Evolutionary conservation across 2,888 invertebrate genomes (phyloP), one percentile per base, ranked within the genome.

Genomic region (Aspidiotus rigidus): DNA sequence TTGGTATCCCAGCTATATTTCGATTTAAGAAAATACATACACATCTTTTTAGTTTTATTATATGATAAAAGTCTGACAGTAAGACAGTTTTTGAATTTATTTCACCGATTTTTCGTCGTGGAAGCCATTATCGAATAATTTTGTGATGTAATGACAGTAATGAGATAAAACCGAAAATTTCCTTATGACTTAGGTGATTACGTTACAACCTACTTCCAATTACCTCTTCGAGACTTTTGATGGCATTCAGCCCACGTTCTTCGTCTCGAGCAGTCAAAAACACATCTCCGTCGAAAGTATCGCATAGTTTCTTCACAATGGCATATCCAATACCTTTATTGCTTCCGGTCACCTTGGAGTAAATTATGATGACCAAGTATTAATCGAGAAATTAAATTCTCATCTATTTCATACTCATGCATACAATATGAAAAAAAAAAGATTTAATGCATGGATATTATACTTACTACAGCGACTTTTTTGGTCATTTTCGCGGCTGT

Each of bases 291-390:
- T 85, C 76, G 76, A 83, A 89, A 76, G 82, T 81, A 73, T 83
- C 77, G 74, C 86, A 87, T 40, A 89, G 77, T 16, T 81, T 84
- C 78, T 85, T 85, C 0, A 87, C 87, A 62, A 86, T 82, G 0
- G 83, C 84, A 73, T 81, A 85, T 13, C 88, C 89, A 69, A 89
- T 81, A 0, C 88, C 88, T 78, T 86, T 87, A 76, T 86, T 88
- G n/a, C 83, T 79, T 11, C 87, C 88, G 2, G 88, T 88, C 9
- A 88, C 86, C 81, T 64, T 11, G 28, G 5, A 28, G n/a, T n/a
- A 28, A 5, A 28, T 28, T 28, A n/a, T n/a, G 1, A 28, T 28
- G 28, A 28, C 5, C 28, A 28, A 28, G 28, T 28, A 28, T 28
- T 28, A 28, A 28, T 3, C 2, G 28, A 28, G 28, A 28, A 28